Evolutionary conservation across 1,140 invertebrate species (phyloP).

Genomic region (Drosophila arizonae): DNA sequence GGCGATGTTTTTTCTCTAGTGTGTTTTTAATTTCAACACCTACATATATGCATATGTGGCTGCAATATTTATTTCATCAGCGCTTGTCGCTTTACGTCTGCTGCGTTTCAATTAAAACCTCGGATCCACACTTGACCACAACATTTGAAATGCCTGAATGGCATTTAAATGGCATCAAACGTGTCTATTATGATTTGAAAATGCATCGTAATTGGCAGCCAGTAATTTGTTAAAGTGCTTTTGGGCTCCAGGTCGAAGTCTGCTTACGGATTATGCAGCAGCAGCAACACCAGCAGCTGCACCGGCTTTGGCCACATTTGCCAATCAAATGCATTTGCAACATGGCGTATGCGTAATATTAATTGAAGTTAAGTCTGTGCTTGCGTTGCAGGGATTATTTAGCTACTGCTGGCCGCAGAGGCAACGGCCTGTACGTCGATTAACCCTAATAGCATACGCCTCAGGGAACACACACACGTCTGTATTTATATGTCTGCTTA

Average conservation of each 20-base stretch:
- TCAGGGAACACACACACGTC: slow-evolving; percentile 32
- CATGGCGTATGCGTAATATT: slow-evolving; percentile 69
- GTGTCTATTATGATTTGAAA: slow-evolving; percentile 53
- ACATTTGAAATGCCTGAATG: slow-evolving; percentile 21
- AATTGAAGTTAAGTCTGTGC: slow-evolving; percentile 54
- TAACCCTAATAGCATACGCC: slow-evolving; percentile 61
- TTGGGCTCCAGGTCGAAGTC: slow-evolving; percentile 64
- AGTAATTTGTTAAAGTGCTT: slow-evolving; percentile 75
- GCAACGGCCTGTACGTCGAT: slow-evolving; percentile 30
- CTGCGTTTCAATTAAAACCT: slow-evolving; percentile 49
- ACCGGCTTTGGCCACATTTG: slow-evolving; percentile 57
- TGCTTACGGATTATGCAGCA: slow-evolving; percentile 24
- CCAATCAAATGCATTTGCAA: slow-evolving; percentile 51
- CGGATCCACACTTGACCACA: slow-evolving; percentile 27
- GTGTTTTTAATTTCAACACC: slow-evolving; percentile 60
- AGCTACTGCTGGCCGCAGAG: not conserved
- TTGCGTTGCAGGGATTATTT: slow-evolving; percentile 37
- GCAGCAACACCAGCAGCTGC: slow-evolving; percentile 6
- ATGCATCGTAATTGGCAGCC: slow-evolving; percentile 52
- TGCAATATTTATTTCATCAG: slow-evolving; percentile 41
- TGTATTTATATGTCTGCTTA: too few species aligned
- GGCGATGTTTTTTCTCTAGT: slow-evolving; percentile 40
- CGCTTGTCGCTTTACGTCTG: slow-evolving; percentile 25
- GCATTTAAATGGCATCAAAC: slow-evolving; percentile 13
- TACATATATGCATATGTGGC: slow-evolving; percentile 41